Conservation (phyloP, 2,888 invertebrate genomes). For the Harmothoe impar region DNA sequence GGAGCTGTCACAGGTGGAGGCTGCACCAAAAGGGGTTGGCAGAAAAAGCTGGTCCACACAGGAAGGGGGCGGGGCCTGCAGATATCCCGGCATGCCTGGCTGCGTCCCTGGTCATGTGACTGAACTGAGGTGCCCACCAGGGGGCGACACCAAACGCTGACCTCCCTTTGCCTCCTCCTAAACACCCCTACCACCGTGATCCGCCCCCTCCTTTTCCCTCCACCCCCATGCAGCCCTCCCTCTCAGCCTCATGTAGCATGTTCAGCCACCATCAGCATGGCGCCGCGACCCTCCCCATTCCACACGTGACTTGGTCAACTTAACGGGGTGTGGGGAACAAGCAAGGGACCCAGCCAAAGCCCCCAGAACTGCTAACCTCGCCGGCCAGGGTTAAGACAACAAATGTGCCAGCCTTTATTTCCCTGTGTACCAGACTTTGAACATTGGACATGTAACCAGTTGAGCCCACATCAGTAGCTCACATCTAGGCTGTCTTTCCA, state of each 20-base stretch:
- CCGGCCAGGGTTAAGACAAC: slow-evolving; percentile 4
- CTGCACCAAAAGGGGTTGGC: not conserved
- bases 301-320: slow-evolving; percentile 3
- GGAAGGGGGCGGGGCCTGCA: slow-evolving; percentile 5
- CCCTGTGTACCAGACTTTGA: no score
- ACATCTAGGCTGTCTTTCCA: no score
- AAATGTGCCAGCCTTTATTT: not conserved
- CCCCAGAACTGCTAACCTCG: not conserved
- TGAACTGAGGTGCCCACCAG: slow-evolving; percentile 27
- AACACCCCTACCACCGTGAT: not conserved
- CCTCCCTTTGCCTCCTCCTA: slow-evolving; percentile 5
- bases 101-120: slow-evolving; percentile 39
- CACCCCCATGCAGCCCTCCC: not conserved
- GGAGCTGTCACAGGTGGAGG: no score
- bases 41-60: not conserved
- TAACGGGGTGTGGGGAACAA: slow-evolving; percentile 23
- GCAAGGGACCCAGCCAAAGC: not conserved
- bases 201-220: not conserved
- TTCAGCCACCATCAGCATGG: not conserved
- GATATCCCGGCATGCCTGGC: slow-evolving; percentile 7
- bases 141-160: slow-evolving; percentile 13
- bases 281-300: not conserved
- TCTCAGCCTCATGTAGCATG: not conserved
- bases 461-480: no score
- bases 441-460: no score